Base-by-base conservation (phyloP, 1,140 invertebrate species). In the Drosophila carrolli region DNA sequence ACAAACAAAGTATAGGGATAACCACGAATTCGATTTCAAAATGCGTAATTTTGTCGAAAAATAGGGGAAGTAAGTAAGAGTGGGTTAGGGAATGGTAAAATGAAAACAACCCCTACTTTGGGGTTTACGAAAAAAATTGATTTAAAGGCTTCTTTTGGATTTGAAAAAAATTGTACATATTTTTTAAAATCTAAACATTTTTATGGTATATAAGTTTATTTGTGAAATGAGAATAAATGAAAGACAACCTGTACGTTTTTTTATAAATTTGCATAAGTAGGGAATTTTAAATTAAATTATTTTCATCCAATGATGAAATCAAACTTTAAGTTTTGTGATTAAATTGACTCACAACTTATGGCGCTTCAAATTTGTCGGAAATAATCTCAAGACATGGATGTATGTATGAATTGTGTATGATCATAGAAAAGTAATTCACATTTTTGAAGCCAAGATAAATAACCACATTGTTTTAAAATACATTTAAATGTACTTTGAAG, bases 31-130 rank as follows among this genome's bases (percentile, higher is more conserved):
- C 37, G 27, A 54, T 66, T 66, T n/a, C 37, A 29, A 44, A 72
- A 50, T 73, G 68, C 68, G 68, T 73, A 56, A 73, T 73, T 50
- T 48, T 44, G 11, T 23, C 13, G 9, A 8, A n/a, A 38, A 9
- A 14, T 44, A 10, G 14, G 8, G 19, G 35, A 13, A 16, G 40
- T 14, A 10, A 27, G 14, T 11, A 16, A 2, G 14, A 27, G 41
- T 41, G 58, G 35, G 46, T n/a, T 40, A 41, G 48, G 32, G 23
- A 46, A 19, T 43, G 40, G 44, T 27, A 9, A 4, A 16, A 40
- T 9, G 16, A 43, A 50, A 60, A 46, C 55, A 59, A 50, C 55
- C 55, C 55, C 56, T 38, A 23, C 9, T 4, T 44, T 8, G 5
- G 4, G 19, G 23, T 38, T 16, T 11, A n/a, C 5, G 13, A 40